Base-by-base conservation (phyloP, 1,140 invertebrate genomes). In the Chironomus tepperi region DNA sequence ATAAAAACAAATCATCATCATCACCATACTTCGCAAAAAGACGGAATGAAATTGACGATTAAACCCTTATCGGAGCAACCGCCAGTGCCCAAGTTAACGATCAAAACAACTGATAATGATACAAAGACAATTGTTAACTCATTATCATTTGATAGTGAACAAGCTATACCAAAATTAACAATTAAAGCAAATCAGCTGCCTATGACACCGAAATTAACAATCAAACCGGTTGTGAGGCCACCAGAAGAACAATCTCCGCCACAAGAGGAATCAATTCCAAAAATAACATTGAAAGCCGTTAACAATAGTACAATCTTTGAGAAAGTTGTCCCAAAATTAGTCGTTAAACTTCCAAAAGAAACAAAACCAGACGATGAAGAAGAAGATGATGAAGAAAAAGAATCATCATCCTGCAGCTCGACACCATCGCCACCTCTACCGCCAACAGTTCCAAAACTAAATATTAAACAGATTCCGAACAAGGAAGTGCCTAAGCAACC, bases 181-280 rank as follows among this genome's bases (percentile, higher is more conserved):
- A 77, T 77, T 9, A 79, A 79, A 75, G 74, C 77, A 76, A 57
- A 57, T 19, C 65, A 70, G 19, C 65, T 21, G 19, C 9, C 65
- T 18, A 10, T 16, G 6, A 70, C 19, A 19, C 75, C 77, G 24
- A 79, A 77, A 73, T 42, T 77, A 64, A 77, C 76, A 42, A 77
- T 77, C 8, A 79, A 79, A 75, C 74, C 77, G 76, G 78, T 72
- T 75, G 79, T 65, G 78, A 76, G 79, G 79, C 79, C 77, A 77
- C 83, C 84, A 76, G 65, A 19, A 21, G 16, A 18, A 21, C 16
- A 70, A 18, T 9, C n/a, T 3, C 65, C n/a, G 6, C 10, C n/a
- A 70, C 65, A 18, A 18, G 65, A 70, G 18, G 65, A 70, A 10
- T 19, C 65, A 9, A 70, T 70, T 70, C 65, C 65, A 10, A 70